Percentiles rank a stretch among this genome's conserved stretches.
Conservation (phyloP, 2,888 invertebrate species). For the Microctonus brassicae region DNA sequence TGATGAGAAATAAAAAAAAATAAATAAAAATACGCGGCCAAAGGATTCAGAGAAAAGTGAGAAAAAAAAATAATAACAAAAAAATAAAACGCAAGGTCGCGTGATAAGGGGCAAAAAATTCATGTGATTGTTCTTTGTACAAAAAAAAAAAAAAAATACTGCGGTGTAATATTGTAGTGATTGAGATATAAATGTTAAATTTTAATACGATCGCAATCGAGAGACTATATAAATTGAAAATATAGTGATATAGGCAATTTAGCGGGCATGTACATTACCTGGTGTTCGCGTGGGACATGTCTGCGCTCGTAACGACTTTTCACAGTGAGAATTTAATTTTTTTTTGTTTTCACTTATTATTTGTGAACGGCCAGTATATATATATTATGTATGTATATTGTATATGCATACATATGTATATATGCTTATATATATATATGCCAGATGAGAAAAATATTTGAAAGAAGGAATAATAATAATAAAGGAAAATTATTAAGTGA, state of each 20-base stretch:
- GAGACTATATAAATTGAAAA: conserved; percentile 59
- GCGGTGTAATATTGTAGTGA: conserved; percentile 70
- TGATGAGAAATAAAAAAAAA: conserved; percentile 16
- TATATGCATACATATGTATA: neutral
- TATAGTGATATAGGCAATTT: conserved; percentile 68
- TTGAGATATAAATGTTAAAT: conserved; percentile 70
- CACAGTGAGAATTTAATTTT: neutral
- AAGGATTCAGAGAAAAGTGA: conserved; percentile 30
- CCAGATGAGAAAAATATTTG: conserved; percentile 14
- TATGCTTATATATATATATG: neutral
- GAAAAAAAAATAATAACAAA: conserved; percentile 8
- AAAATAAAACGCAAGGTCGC: conserved; percentile 36
- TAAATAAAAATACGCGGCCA: conserved; percentile 30
- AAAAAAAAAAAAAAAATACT: conserved; percentile 72
- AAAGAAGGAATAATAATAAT: conserved; percentile 18
- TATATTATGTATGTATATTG: conserved; percentile 4
- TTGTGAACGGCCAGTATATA: conserved; percentile 9
- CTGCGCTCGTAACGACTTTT: conserved; percentile 41
- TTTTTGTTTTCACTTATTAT: neutral
- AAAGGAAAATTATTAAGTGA: neutral
- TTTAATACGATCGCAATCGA: conserved; percentile 70
- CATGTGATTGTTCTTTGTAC: conserved; percentile 78
- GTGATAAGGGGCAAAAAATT: conserved; percentile 54
- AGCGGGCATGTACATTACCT: conserved; percentile 70
- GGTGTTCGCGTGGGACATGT: conserved; percentile 50